A percentile compares a stretch with the other conserved stretches of the same genome.
These are phyloP conservation scores for Meganola albula DNA, from an alignment of 2,888 invertebrate genomes.

Conservation along the genomic window DNA sequence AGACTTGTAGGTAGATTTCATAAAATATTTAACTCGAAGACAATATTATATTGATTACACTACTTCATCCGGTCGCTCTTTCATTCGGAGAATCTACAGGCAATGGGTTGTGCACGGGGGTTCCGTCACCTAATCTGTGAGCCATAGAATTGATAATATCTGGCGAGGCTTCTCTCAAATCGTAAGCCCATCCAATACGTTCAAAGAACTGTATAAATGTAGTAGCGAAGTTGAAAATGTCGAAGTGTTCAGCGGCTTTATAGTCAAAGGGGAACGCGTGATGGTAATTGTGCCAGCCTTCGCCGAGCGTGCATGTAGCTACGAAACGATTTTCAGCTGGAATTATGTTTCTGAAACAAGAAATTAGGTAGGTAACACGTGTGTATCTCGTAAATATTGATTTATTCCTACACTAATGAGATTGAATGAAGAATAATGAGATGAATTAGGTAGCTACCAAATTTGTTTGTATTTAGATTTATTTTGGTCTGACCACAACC, in stretches of 20 bases:
- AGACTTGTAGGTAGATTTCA: too few species aligned
- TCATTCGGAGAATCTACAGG: slow-evolving; percentile 19
- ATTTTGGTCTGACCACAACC: too few species aligned
- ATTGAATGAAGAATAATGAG: too few species aligned
- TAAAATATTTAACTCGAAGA: too few species aligned
- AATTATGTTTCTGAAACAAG: slow-evolving; percentile 70
- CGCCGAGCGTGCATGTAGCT: slow-evolving; percentile 77
- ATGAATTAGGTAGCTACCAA: too few species aligned
- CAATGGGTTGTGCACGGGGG: slow-evolving; percentile 55
- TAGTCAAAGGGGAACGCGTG: slow-evolving; percentile 85
- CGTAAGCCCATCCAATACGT: slow-evolving; percentile 66
- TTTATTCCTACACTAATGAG: too few species aligned
- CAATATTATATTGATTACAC: not conserved
- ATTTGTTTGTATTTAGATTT: too few species aligned
- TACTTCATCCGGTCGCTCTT: slow-evolving; percentile 24
- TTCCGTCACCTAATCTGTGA: slow-evolving; percentile 63
- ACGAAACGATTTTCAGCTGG: slow-evolving; percentile 82
- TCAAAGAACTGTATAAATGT: slow-evolving; percentile 55
- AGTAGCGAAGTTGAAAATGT: slow-evolving; percentile 60
- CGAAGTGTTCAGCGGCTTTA: slow-evolving; percentile 76
- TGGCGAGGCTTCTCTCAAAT: slow-evolving; percentile 58
- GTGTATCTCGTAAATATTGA: too few species aligned
- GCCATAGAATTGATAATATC: slow-evolving; percentile 63
- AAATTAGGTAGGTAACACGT: too few species aligned
- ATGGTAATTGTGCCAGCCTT: slow-evolving; percentile 89